phyloP scores from a whole-genome alignment of 2,797 vertebrate species.

The Pagetopsis macropterus region DNA sequence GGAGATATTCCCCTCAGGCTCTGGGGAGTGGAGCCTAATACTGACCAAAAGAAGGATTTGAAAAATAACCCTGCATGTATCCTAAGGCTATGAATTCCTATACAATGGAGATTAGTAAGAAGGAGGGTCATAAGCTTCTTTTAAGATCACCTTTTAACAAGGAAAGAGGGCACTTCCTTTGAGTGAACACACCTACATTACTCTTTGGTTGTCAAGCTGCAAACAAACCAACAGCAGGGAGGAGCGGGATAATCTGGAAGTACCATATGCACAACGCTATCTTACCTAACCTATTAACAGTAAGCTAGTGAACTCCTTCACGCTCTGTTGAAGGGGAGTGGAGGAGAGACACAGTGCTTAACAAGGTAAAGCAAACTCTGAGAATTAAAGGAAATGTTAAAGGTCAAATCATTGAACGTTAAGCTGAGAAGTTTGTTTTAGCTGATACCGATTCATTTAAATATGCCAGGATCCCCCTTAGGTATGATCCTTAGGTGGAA shows the following conservation, averaged over 20 bases:
- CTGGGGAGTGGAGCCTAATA: slow-evolving; percentile 64
- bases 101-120: slow-evolving; percentile 73
- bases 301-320: slow-evolving; percentile 54
- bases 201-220: slow-evolving; percentile 42
- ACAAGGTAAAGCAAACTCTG: slow-evolving; percentile 72
- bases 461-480: not conserved
- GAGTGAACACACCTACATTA: slow-evolving; percentile 57
- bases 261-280: slow-evolving; percentile 15
- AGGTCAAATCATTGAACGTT: slow-evolving; percentile 78
- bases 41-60: slow-evolving; percentile 78
- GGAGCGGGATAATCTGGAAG: slow-evolving; percentile 22
- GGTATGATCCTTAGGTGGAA: not conserved
- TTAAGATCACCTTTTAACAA: slow-evolving; percentile 71
- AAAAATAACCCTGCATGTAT: slow-evolving; percentile 76
- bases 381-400: slow-evolving; percentile 73
- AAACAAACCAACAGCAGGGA: slow-evolving; percentile 42
- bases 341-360: slow-evolving; percentile 66
- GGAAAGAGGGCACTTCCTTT: slow-evolving; percentile 42
- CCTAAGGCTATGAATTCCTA: slow-evolving; percentile 78
- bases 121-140: slow-evolving; percentile 64
- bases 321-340: slow-evolving; percentile 61
- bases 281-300: slow-evolving; percentile 54
- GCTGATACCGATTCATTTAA: not conserved
- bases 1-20: slow-evolving; percentile 66
- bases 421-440: slow-evolving; percentile 62